These are phyloP conservation scores for Catonia carolina DNA, from an alignment of 2,888 invertebrate genomes.

Conservation along the genomic window DNA sequence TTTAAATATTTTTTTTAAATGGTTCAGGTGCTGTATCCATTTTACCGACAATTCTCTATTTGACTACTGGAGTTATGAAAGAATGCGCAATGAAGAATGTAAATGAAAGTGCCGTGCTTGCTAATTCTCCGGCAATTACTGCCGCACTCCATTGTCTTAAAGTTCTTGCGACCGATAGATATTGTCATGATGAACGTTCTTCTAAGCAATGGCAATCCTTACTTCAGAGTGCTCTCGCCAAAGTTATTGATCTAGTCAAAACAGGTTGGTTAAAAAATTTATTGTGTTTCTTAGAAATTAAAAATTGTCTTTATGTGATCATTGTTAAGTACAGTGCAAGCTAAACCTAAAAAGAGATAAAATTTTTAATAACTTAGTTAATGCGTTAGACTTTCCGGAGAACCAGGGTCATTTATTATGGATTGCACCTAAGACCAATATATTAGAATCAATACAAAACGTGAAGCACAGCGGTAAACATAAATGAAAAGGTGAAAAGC, in stretches of 20 bases:
- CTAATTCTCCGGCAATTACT: constrained; percentile 64
- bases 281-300: neutral
- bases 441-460: too few species aligned
- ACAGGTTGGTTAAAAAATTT: constrained; percentile 53
- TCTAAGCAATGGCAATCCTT: constrained; percentile 68
- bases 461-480: too few species aligned
- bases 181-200: constrained; percentile 56
- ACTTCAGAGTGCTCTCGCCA: constrained; percentile 81
- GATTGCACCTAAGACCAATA: too few species aligned
- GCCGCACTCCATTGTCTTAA: constrained; percentile 72
- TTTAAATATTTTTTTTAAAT: too few species aligned
- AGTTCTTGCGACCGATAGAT: constrained; percentile 56
- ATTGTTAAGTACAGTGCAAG: neutral
- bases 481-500: neutral
- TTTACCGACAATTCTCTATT: constrained; percentile 85
- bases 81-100: constrained; percentile 66
- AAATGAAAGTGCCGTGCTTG: constrained; percentile 49
- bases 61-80: constrained; percentile 81
- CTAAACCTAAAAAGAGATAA: too few species aligned
- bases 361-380: too few species aligned
- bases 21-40: constrained; percentile 71
- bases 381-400: too few species aligned
- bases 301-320: neutral
- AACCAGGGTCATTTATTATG: too few species aligned
- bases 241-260: constrained; percentile 84